Percentiles rank a stretch among this genome's conserved stretches.
Conservation (phyloP, 2,888 invertebrate species). For the Oligia latruncula region DNA sequence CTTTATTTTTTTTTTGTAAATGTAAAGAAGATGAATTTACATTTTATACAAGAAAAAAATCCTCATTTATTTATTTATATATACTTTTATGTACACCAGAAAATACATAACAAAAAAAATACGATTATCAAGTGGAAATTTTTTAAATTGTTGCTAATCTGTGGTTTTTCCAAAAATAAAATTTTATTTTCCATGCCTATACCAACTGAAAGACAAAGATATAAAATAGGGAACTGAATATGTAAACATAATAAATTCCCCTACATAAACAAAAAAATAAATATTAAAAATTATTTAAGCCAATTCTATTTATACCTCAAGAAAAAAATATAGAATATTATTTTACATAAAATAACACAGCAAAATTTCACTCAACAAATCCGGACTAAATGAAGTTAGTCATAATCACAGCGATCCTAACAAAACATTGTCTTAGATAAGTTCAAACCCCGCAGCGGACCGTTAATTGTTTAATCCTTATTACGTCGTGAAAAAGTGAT, state of each 20-base stretch:
- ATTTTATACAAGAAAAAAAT: background rate
- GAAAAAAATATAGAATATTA: background rate
- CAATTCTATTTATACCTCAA: background rate
- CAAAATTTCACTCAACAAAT: background rate
- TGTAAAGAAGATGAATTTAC: background rate
- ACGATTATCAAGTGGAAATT: background rate
- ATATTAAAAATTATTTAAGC: background rate
- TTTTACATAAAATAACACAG: background rate
- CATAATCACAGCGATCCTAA: conserved; percentile 43
- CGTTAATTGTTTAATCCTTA: conserved; percentile 56
- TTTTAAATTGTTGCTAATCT: background rate
- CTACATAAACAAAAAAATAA: background rate
- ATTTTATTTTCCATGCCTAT: background rate
- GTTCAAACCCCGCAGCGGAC: conserved; percentile 18
- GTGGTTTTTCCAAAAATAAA: background rate
- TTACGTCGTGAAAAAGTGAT: conserved; percentile 42
- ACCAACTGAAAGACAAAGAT: background rate
- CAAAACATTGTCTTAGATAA: conserved; percentile 43
- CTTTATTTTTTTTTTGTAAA: background rate
- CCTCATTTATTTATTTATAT: no score
- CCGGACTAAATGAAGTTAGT: conserved; percentile 19
- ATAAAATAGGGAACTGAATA: background rate
- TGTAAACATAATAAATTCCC: background rate
- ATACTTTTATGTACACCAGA: no score
- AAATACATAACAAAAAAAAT: no score